These are phyloP conservation scores for Nothoprocta perdicaria DNA, from an alignment of 2,113 vertebrate species.

Conservation along the genomic window DNA sequence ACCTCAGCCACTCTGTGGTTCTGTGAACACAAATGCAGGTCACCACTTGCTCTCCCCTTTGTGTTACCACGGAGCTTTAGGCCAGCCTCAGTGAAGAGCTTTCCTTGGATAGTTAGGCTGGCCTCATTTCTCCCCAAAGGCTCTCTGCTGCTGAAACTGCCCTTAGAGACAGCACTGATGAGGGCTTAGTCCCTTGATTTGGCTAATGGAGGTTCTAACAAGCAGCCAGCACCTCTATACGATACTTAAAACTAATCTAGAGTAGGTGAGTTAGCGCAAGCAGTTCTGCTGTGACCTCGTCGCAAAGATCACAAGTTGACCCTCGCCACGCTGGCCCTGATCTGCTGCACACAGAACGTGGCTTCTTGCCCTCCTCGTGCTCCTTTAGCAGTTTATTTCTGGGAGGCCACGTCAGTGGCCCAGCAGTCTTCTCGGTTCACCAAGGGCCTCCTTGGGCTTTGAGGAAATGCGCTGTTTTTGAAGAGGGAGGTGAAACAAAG, in stretches of 20 bases:
- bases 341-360: neutral
- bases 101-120: neutral
- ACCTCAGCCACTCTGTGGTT: no score
- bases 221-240: neutral
- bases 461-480: neutral
- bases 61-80: neutral
- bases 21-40: neutral
- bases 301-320: neutral
- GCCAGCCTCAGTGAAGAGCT: neutral
- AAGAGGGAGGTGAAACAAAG: neutral
- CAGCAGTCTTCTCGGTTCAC: neutral
- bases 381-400: neutral
- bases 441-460: neutral
- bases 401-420: neutral
- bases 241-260: neutral
- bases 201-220: neutral
- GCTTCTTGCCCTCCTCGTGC: neutral
- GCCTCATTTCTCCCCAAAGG: neutral
- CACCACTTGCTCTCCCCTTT: neutral
- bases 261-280: neutral
- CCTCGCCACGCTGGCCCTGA: neutral
- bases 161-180: neutral
- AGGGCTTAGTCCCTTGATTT: constrained; percentile 53
- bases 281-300: neutral
- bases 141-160: neutral